Base-by-base conservation (phyloP, 1,140 invertebrate genomes). In the Choristoneura fumiferana region DNA sequence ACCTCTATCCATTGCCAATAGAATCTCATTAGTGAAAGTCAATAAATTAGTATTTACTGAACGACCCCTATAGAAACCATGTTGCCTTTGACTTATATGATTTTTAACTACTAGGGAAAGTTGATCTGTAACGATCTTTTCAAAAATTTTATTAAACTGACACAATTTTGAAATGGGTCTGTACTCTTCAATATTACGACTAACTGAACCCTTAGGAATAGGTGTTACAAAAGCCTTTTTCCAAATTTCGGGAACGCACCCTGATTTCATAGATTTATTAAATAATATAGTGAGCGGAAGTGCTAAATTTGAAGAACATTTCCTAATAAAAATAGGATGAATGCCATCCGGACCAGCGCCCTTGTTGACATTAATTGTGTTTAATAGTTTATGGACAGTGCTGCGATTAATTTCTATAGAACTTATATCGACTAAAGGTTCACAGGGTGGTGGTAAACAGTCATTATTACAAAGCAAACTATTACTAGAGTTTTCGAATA, bases 211-310 rank as follows among this genome's bases (percentile, higher is more conserved):
- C 13, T 57, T 57, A 17, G 22, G 39, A 10, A 57, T 57, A 1
- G 38, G 55, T 17, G 39, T 45, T 4, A 57, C 22, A 13, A 9
- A 57, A 8, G 55, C 22, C 22, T 43, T 34, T 45, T 57, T 57
- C 55, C 55, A 57, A 8, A 43, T 43, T 10, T 33, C 9, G 4
- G 55, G 55, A 45, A 57, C 12, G 1, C 6, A 8, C 6, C 55
- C 39, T 10, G 12, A n/a, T 15, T 35, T 13, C 2, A 57, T 29
- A 9, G 55, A 57, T 13, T 22, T 33, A 5, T 9, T 22, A 29
- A 22, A 57, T 13, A 45, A 13, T 4, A 12, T 12, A 13, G 55
- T 45, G 5, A 57, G 0, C 1, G 55, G 55, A 13, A 43, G 15
- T 13, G 13, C 10, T 14, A 57, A 14, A 8, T n/a, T 33, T 4